These are phyloP conservation scores for Stictonetta naevosa DNA, from an alignment of 2,113 vertebrate genomes.

Conservation along the genomic window DNA sequence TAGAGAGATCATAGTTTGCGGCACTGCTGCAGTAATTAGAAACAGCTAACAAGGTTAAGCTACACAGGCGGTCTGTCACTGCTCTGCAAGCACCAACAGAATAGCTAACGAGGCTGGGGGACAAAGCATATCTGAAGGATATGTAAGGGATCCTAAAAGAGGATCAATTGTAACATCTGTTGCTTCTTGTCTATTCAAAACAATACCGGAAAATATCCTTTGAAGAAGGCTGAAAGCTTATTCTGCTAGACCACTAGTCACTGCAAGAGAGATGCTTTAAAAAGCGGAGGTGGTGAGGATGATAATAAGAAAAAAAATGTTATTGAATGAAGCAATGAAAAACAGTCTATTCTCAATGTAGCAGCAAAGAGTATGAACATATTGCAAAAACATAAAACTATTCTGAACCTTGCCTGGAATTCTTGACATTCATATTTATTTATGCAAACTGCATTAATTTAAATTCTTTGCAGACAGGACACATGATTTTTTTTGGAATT, in stretches of 20 bases:
- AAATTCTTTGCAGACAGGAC: conserved; percentile 51
- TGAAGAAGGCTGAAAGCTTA: background rate
- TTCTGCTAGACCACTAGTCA: background rate
- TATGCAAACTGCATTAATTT: conserved; percentile 59
- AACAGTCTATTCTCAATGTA: background rate
- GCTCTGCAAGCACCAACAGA: background rate
- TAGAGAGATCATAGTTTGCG: background rate
- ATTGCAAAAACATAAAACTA: conserved; percentile 25
- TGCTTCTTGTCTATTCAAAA: background rate
- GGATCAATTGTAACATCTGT: background rate
- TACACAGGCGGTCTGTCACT: background rate
- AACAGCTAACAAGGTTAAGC: background rate
- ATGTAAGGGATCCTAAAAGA: background rate
- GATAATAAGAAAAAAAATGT: background rate
- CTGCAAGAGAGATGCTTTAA: background rate
- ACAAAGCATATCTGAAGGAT: background rate
- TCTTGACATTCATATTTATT: conserved; percentile 58
- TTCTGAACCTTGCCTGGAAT: conserved; percentile 3
- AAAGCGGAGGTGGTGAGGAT: background rate
- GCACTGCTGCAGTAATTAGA: background rate
- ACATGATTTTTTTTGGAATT: conserved; percentile 45
- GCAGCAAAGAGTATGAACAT: background rate
- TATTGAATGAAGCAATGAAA: conserved; percentile 6
- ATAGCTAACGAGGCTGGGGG: background rate
- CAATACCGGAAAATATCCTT: background rate